Base-by-base conservation (phyloP, 2,888 invertebrate species). In the Lamellibrachia satsuma region DNA sequence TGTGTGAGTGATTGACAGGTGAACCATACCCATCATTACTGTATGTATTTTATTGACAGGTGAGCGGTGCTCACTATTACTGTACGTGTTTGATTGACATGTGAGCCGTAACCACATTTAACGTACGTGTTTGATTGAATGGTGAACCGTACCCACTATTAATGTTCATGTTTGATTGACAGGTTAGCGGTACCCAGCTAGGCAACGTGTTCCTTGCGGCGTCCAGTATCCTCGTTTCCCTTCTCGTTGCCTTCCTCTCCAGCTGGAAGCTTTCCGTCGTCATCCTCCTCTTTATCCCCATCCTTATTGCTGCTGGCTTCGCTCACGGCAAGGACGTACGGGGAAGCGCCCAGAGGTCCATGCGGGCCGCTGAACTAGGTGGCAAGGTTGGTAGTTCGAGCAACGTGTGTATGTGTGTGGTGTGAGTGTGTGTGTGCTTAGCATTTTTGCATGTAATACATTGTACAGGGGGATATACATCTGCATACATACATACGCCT, bases 261-360 rank as follows among this genome's bases (percentile, higher is more conserved):
- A 57, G 91, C 52, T 91, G 97, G 97, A 97, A 97, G 94, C 96
- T 97, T 94, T 97, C 97, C 0, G 95, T 97, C 8, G 97, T 97
- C 7, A 97, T 97, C 95, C 95, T 97, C 95, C 96, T 97, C 0
- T 95, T 97, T 22, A 97, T 97, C 1, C 97, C 97, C 2, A 93
- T 97, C 3, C 95, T 97, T 92, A 94, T 97, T 52, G 92, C 95
- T 3, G 96, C 96, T n/a, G 96, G 97, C 39, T 94, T 95, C n/a
- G 93, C 95, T 4, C 95, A 96, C 92, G 93, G 94, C 75, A 93
- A 94, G 92, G 93, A 95, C 9, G 52, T 94, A 8, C 93, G 93
- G 6, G 95, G 95, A n/a, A 94, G 95, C 55, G 97, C 97, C 91
- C 96, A 96, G n/a, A 95, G 96, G 92, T 97, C 97, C 94, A 96